Percentiles rank a stretch among this genome's conserved stretches.
Evolutionary conservation across 2,797 vertebrate genomes (phyloP).

Genomic region (Fistularia tabacaria): DNA sequence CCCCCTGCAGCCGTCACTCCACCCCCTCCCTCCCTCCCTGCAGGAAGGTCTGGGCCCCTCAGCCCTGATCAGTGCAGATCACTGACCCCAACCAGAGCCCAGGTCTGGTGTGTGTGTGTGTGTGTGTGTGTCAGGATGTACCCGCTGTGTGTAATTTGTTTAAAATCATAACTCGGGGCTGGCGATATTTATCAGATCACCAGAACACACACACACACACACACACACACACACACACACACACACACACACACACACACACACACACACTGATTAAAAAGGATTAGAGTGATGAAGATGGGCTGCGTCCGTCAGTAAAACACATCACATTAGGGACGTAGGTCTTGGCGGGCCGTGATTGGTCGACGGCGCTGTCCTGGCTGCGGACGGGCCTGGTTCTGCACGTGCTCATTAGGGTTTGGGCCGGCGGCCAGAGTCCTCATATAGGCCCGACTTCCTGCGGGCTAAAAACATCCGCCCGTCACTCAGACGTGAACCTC

Average conservation of each 20-base stretch:
- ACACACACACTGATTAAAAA: slow-evolving; percentile 31
- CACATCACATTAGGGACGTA: no score
- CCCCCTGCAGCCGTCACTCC: slow-evolving; percentile 35
- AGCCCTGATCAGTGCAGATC: neutral
- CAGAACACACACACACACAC: slow-evolving; percentile 1
- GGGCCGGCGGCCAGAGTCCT: slow-evolving; percentile 44
- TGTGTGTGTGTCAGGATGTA: neutral
- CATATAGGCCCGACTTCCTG: slow-evolving; percentile 59
- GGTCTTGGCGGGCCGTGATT: no score
- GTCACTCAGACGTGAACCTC: slow-evolving; percentile 42
- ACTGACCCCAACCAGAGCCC: neutral
- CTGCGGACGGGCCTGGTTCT: slow-evolving; percentile 12
- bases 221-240: neutral
- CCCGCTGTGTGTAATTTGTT: no score
- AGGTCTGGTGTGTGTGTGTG: neutral
- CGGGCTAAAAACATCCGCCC: slow-evolving; percentile 43
- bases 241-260: neutral
- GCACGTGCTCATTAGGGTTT: slow-evolving; percentile 59
- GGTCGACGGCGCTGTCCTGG: no score
- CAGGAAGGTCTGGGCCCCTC: no score
- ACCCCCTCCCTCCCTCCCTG: slow-evolving; percentile 11
- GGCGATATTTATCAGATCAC: slow-evolving; percentile 1
- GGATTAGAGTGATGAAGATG: slow-evolving; percentile 45
- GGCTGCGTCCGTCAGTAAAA: neutral
- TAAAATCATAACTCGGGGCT: neutral